phyloP scores from a whole-genome alignment of 2,888 invertebrate genomes.

The Aspidiotus destructor region DNA sequence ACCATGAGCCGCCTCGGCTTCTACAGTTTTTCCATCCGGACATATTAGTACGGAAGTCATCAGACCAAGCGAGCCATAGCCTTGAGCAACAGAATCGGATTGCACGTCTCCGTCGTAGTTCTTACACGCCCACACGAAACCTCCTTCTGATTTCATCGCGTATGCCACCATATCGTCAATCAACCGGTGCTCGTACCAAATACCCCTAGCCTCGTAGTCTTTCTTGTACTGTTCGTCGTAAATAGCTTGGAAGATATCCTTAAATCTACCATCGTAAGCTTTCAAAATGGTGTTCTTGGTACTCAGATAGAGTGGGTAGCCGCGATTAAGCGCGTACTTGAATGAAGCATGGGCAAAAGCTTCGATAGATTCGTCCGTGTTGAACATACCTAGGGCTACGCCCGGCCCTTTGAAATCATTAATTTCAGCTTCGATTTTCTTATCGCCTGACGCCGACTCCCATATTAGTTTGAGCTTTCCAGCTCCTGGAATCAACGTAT shows the following conservation, averaged over 20 bases:
- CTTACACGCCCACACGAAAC: constrained; percentile 99
- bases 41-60: constrained; percentile 97
- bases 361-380: constrained; percentile 86
- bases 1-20: constrained; percentile 97
- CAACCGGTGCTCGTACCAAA: constrained; percentile 97
- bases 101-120: constrained; percentile 99
- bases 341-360: constrained; percentile 94
- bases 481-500: constrained; percentile 84
- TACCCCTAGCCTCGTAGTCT: constrained; percentile 69
- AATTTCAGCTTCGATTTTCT: constrained; percentile 57
- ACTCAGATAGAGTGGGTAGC: constrained; percentile 83
- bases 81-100: constrained; percentile 96
- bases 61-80: constrained; percentile 87
- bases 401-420: constrained; percentile 80
- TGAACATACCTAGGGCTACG: constrained; percentile 89
- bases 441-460: constrained; percentile 52
- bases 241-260: constrained; percentile 93
- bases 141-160: constrained; percentile 94
- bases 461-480: constrained; percentile 81
- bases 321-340: constrained; percentile 73
- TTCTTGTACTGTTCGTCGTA: constrained; percentile 80
- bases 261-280: constrained; percentile 91
- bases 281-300: constrained; percentile 96
- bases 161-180: constrained; percentile 99
- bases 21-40: constrained; percentile 96